Evolutionary conservation across 2,888 invertebrate genomes (phyloP).

Genomic region (Idaea biselata): DNA sequence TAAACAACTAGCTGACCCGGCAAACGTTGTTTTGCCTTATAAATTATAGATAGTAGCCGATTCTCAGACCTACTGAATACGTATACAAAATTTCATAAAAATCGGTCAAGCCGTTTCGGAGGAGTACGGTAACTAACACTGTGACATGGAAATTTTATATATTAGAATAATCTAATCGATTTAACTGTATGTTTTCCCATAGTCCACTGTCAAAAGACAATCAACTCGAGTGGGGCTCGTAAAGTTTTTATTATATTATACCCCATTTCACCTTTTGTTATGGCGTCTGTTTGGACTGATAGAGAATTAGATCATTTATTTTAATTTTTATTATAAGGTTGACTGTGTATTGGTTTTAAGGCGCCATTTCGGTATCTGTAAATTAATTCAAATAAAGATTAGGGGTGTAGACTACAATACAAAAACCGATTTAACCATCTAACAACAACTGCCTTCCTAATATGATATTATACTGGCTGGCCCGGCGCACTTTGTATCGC

Average conservation of each 20-base stretch:
- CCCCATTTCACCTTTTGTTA: slow-evolving; percentile 42
- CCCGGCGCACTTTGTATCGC: too few species aligned
- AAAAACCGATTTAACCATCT: too few species aligned
- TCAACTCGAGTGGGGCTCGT: slow-evolving; percentile 38
- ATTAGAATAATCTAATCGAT: not conserved
- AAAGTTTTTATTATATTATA: slow-evolving; percentile 75
- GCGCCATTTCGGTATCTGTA: not conserved
- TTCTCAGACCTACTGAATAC: too few species aligned
- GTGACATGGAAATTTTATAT: too few species aligned
- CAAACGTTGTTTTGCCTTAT: too few species aligned
- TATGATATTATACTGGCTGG: too few species aligned
- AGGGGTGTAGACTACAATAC: not conserved
- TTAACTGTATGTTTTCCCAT: slow-evolving; percentile 40
- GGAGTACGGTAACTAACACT: too few species aligned
- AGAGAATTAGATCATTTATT: not conserved
- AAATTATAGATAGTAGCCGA: too few species aligned
- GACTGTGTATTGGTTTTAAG: not conserved
- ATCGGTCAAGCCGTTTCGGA: too few species aligned
- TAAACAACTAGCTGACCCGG: too few species aligned
- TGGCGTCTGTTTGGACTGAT: not conserved
- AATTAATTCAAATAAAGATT: not conserved
- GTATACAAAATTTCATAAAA: too few species aligned
- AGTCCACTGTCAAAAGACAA: slow-evolving; percentile 16
- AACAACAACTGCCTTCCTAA: too few species aligned
- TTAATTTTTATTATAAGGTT: not conserved